Percentiles rank a stretch among this genome's conserved stretches.
Conservation (phyloP, 2,888 invertebrate genomes). For the Cephus sareptanus region DNA sequence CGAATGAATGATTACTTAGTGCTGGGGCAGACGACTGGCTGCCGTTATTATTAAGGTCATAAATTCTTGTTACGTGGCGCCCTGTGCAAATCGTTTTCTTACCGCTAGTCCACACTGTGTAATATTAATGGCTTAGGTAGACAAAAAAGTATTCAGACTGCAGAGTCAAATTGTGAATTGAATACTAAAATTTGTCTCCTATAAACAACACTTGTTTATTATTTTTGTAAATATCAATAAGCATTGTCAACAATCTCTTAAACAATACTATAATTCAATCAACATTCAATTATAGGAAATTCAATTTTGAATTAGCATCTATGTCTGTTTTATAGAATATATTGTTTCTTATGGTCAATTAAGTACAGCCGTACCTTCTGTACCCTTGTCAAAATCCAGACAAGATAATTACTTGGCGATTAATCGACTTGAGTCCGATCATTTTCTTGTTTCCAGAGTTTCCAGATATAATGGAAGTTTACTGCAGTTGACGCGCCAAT, state of each 20-base stretch:
- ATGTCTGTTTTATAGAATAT: background rate
- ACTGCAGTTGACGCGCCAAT: slow-evolving; percentile 1
- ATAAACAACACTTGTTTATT: too few relatives aligned
- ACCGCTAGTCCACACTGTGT: background rate
- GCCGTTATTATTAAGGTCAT: slow-evolving; percentile 1
- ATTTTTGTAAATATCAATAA: too few relatives aligned
- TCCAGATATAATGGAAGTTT: slow-evolving; percentile 1
- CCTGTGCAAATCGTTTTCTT: background rate
- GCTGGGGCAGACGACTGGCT: background rate
- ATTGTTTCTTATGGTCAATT: background rate
- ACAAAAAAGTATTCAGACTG: background rate
- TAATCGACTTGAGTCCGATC: slow-evolving; percentile 19
- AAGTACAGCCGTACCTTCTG: background rate
- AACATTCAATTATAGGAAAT: too few relatives aligned
- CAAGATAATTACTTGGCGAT: slow-evolving; percentile 26
- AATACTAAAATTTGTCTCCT: background rate
- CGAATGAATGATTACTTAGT: background rate
- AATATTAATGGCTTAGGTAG: background rate
- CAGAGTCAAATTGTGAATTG: background rate
- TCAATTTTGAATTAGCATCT: too few relatives aligned
- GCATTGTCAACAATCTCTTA: too few relatives aligned
- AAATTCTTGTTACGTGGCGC: slow-evolving; percentile 1
- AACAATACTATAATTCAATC: too few relatives aligned
- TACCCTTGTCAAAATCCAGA: slow-evolving; percentile 25
- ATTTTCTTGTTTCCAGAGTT: slow-evolving; percentile 13